These are phyloP conservation scores for Aelia acuminata DNA, from an alignment of 2,888 invertebrate species.

Conservation along the genomic window DNA sequence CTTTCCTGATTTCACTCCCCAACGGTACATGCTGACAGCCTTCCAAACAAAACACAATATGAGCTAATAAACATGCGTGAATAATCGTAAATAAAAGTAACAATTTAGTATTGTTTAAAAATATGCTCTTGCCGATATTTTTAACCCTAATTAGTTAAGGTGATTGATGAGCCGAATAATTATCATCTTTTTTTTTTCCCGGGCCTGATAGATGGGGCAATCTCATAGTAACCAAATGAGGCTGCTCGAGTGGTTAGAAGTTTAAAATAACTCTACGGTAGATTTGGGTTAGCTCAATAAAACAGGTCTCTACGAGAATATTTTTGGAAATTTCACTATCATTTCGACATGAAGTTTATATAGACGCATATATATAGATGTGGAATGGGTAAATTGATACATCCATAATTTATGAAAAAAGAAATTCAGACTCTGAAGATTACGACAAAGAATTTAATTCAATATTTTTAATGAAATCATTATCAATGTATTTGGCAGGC, in stretches of 20 bases:
- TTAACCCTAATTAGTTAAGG: not conserved
- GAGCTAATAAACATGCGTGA: not conserved
- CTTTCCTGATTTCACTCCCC: constrained; percentile 8
- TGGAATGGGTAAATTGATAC: too few species aligned
- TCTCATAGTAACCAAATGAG: not conserved
- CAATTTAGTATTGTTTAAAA: not conserved
- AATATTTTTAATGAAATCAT: too few species aligned
- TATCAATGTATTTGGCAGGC: too few species aligned
- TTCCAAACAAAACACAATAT: not conserved
- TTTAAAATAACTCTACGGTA: not conserved
- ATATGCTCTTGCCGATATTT: not conserved
- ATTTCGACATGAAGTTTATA: not conserved
- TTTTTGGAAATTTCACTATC: not conserved
- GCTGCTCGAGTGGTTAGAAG: not conserved
- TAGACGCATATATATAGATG: too few species aligned
- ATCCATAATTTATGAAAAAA: not conserved
- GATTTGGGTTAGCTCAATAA: not conserved
- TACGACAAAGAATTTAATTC: too few species aligned
- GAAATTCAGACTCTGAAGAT: too few species aligned
- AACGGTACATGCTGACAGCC: not conserved
- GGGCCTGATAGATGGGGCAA: not conserved
- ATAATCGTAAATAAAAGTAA: not conserved
- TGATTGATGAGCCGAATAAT: not conserved
- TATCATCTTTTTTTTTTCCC: too few species aligned
- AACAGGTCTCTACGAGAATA: not conserved